Conservation (phyloP, 2,113 vertebrate species). For the Amphilophus citrinellus region DNA sequence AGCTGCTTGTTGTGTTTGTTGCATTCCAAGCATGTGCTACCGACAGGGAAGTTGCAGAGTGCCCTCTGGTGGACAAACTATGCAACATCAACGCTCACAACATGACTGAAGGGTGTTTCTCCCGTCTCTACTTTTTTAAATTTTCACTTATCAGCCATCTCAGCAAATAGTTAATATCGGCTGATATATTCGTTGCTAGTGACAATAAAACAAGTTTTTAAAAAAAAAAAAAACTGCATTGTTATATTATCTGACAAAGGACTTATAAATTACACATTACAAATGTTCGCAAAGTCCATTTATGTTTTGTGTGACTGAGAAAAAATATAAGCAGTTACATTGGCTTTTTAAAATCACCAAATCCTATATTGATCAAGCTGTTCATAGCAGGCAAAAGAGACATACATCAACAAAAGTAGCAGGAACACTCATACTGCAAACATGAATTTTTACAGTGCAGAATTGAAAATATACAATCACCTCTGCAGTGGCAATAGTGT, state of each 20-base stretch:
- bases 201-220: not conserved
- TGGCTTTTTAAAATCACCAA: not conserved
- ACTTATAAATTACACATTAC: too few species aligned
- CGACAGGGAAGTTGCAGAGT: not conserved
- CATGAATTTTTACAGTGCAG: not conserved
- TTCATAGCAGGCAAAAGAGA: not conserved
- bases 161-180: not conserved
- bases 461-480: not conserved
- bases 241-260: too few species aligned
- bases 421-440: not conserved
- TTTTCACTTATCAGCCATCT: not conserved
- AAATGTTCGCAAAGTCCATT: not conserved
- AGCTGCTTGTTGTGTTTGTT: not conserved
- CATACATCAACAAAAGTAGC: not conserved
- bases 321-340: not conserved
- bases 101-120: not conserved
- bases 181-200: not conserved
- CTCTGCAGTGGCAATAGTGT: not conserved
- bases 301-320: not conserved
- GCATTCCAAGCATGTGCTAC: not conserved
- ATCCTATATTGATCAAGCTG: fast-evolving
- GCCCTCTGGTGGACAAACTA: not conserved
- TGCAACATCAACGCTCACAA: not conserved
- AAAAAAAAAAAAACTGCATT: too few species aligned
- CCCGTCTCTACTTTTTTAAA: not conserved